Base-by-base conservation (phyloP, 1,140 invertebrate species). In the Diabrotica virgifera region DNA sequence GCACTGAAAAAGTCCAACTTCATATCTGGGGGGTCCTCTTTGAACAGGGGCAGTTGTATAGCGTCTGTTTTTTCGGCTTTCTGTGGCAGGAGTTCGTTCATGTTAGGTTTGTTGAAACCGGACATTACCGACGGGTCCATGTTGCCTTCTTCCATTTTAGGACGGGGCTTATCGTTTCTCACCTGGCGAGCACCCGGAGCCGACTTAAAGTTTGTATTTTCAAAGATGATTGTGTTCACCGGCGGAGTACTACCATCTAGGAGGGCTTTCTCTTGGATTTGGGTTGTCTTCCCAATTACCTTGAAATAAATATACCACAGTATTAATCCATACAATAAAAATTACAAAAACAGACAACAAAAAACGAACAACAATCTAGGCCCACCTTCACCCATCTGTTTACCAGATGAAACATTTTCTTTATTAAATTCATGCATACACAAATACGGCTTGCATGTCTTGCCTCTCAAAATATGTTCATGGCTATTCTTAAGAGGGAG, bases 1-100 rank as follows among this genome's bases (percentile, higher is more conserved):
- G 90, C 85, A 73, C 94, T 92, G 79, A 95, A 95, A 77, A 96
- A 97, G 77, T 95, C 92, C 40, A 96, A 80, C 79, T 96, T 96
- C 86, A 96, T 93, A 73, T 95, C 92, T 37, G 89, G 86, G 38
- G 84, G 86, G 74, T 94, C 92, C 78, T 94, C 92, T 72, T 90
- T 89, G 69, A 86, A 86, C 6, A 80, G 80, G 12, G 87, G 71
- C 79, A 88, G 83, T 61, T 86, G 85, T 56, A 87, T 86, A 0
- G 83, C 77, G 13, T 86, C 85, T 14, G 82, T 78, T 35, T 69
- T 65, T n/a, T 63, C 60, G n/a, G 13, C 78, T 72, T 67, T 79
- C 69, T 84, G 84, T 52, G 82, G 80, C 37, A 85, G 80, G 64
- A 84, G 80, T 67, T 79, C 82, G 70, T 70, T 67, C 40, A 81